These are phyloP conservation scores for Phymorhynchus buccinoides DNA, from an alignment of 1,140 invertebrate genomes.

Conservation along the genomic window DNA sequence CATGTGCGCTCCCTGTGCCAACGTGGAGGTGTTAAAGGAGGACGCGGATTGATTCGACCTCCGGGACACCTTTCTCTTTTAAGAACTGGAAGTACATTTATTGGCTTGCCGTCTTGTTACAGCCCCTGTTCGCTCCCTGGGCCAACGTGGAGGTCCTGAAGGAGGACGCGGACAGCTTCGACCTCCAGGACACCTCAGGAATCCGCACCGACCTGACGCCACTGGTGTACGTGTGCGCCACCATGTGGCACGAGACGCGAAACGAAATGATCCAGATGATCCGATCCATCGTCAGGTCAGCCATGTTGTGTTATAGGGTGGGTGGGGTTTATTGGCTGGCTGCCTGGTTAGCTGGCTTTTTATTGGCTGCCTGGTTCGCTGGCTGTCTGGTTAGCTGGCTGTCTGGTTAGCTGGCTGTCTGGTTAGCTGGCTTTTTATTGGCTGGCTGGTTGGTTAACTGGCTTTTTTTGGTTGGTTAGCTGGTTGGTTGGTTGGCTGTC, in stretches of 20 bases:
- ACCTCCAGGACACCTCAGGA: conserved; percentile 43
- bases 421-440: too few species aligned
- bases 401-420: too few species aligned
- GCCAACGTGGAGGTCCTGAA: conserved; percentile 37
- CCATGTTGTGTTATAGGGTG: neutral
- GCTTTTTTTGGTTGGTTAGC: too few species aligned
- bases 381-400: too few species aligned
- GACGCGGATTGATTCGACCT: neutral
- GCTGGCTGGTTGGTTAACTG: too few species aligned
- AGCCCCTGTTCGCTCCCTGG: conserved; percentile 37
- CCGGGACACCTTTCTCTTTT: too few species aligned
- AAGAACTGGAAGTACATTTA: too few species aligned
- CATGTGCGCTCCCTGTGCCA: conserved; percentile 34
- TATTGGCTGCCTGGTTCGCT: too few species aligned
- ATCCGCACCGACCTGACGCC: conserved; percentile 58
- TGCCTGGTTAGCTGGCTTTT: too few species aligned
- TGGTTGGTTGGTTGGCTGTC: too few species aligned
- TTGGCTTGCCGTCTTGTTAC: too few species aligned
- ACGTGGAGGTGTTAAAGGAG: conserved; percentile 34
- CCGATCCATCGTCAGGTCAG: conserved; percentile 72
- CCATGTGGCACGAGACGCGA: conserved; percentile 75
- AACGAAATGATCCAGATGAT: conserved; percentile 66
- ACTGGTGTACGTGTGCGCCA: conserved; percentile 74
- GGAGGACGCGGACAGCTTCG: conserved; percentile 33
- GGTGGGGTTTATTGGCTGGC: too few species aligned